phyloP scores from a whole-genome alignment of 2,888 invertebrate species.

The Macrophya annulata region DNA sequence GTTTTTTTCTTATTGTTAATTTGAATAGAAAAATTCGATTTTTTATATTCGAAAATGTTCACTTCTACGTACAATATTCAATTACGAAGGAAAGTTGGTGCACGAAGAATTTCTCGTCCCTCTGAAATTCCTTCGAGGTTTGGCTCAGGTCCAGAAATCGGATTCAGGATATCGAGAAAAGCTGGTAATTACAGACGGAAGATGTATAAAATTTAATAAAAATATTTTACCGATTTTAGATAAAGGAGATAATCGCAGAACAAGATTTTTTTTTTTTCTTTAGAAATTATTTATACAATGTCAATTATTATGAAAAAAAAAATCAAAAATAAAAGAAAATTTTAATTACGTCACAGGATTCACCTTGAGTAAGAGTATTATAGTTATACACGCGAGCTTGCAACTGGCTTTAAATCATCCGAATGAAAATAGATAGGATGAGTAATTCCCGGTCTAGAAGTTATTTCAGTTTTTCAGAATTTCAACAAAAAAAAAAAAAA shows the following conservation, averaged over 20 bases:
- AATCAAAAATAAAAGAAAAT: not conserved
- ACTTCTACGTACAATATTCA: slow-evolving; percentile 28
- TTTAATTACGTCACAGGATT: not conserved
- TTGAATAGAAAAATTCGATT: not conserved
- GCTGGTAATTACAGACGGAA: slow-evolving; percentile 8
- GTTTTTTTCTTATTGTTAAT: not conserved
- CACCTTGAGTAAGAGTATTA: not conserved
- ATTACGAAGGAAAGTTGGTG: not conserved
- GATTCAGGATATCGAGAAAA: slow-evolving; percentile 27
- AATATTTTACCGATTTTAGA: not conserved
- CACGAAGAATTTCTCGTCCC: slow-evolving; percentile 2
- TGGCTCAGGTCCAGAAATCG: not conserved
- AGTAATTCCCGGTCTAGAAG: slow-evolving; percentile 10
- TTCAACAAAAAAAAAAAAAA: not conserved
- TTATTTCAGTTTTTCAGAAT: slow-evolving; percentile 41
- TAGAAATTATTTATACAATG: not conserved
- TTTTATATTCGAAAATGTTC: slow-evolving; percentile 30
- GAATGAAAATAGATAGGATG: slow-evolving; percentile 31
- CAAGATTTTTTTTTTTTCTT: not conserved
- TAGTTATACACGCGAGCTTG: not conserved
- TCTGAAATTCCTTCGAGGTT: not conserved
- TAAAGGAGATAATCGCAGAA: not conserved
- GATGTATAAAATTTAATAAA: not conserved
- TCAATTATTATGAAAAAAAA: not conserved
- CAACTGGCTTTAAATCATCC: slow-evolving; percentile 16